phyloP scores from a whole-genome alignment of 2,888 invertebrate species.

The Athetis lepigone region DNA sequence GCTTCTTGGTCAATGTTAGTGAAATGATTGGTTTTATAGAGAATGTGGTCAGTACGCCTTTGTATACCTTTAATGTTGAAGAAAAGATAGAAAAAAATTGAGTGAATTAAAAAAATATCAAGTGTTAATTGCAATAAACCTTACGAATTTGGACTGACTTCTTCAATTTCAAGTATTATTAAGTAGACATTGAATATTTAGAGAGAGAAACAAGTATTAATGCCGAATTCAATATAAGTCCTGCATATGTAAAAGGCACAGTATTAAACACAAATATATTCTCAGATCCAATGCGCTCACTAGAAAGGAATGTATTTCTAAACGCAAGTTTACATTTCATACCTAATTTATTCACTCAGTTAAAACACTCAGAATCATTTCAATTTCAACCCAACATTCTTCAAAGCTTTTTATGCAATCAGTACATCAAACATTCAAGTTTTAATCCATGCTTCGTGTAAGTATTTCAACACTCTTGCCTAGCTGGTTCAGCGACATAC shows the following conservation, averaged over 20 bases:
- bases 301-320: conserved; percentile 39
- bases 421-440: conserved; percentile 80
- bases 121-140: background rate
- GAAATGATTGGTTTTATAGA: background rate
- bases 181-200: background rate
- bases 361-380: conserved; percentile 46
- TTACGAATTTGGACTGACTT: background rate
- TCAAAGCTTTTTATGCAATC: conserved; percentile 70
- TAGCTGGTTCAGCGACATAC: conserved; percentile 69
- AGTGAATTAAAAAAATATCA: too few species aligned
- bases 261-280: conserved; percentile 7
- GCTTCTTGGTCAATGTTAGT: background rate
- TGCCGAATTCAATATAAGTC: background rate
- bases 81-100: background rate
- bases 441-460: conserved; percentile 87
- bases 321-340: conserved; percentile 31
- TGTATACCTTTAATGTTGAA: background rate
- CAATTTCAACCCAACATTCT: conserved; percentile 54
- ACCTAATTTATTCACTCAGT: conserved; percentile 52
- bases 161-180: background rate
- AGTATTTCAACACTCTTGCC: conserved; percentile 86
- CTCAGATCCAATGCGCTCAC: conserved; percentile 20
- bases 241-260: background rate
- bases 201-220: background rate
- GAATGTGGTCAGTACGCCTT: background rate